These are phyloP conservation scores for Tipula unca DNA, from an alignment of 2,888 invertebrate species.

Conservation along the genomic window DNA sequence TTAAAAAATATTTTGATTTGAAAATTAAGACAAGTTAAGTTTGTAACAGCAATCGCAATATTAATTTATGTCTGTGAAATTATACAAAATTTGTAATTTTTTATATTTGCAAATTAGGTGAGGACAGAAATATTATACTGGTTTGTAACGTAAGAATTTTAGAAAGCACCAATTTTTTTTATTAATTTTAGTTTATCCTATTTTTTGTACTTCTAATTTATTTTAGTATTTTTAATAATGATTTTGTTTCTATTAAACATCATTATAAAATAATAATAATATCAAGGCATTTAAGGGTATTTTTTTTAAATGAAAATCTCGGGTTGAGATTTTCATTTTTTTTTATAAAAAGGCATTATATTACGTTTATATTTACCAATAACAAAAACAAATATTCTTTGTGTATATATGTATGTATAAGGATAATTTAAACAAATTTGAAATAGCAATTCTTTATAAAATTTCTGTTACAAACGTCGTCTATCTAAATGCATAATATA, in stretches of 20 bases:
- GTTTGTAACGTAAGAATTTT: neutral
- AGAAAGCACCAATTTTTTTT: neutral
- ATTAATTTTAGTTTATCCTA: neutral
- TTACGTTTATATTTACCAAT: conserved; percentile 1
- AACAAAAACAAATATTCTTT: neutral
- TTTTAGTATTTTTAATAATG: neutral
- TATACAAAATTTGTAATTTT: neutral
- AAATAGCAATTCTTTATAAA: neutral
- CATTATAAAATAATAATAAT: neutral
- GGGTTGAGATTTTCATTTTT: neutral
- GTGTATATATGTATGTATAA: neutral
- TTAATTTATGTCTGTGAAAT: neutral
- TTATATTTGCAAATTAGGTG: neutral
- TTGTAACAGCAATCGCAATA: neutral
- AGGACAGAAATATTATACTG: neutral
- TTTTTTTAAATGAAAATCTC: neutral
- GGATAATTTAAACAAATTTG: neutral
- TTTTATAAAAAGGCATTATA: neutral
- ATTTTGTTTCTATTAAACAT: neutral
- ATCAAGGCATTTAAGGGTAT: neutral
- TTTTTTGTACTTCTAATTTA: conserved; percentile 1
- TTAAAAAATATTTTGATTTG: neutral
- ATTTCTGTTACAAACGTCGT: conserved; percentile 3
- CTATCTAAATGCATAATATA: neutral
- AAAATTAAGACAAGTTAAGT: neutral